These are phyloP conservation scores for Rhea pennata DNA, from an alignment of 2,113 vertebrate species.

Conservation along the genomic window DNA sequence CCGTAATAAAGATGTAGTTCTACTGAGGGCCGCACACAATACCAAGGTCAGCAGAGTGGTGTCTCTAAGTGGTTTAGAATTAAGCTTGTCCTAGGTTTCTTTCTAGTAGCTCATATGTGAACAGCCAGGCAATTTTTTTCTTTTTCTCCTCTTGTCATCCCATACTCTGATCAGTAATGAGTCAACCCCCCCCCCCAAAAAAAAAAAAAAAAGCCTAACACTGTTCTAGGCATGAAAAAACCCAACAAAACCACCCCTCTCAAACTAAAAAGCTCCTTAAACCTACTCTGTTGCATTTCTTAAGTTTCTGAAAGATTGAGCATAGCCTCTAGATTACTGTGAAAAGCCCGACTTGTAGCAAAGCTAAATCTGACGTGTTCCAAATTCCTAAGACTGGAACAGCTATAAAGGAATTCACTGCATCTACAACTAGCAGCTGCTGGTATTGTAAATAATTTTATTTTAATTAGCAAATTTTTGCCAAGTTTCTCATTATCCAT, in stretches of 20 bases:
- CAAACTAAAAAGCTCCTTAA: background rate
- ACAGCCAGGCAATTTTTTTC: background rate
- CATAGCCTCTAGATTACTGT: background rate
- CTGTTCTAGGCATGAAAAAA: background rate
- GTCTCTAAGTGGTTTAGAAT: background rate
- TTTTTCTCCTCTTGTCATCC: background rate
- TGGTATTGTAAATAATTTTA: slow-evolving; percentile 11
- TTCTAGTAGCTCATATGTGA: background rate
- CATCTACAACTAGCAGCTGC: background rate
- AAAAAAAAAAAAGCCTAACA: background rate
- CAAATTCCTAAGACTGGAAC: background rate
- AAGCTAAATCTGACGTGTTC: background rate
- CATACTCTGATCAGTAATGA: background rate
- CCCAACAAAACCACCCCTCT: no score
- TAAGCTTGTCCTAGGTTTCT: background rate
- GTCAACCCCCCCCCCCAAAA: no score
- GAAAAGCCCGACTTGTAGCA: background rate
- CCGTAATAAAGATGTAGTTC: background rate
- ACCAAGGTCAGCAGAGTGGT: slow-evolving; percentile 5
- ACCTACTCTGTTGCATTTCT: background rate
- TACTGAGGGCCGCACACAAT: background rate
- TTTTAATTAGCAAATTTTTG: slow-evolving; percentile 17
- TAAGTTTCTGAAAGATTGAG: background rate
- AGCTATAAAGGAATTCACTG: background rate
- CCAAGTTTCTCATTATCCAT: slow-evolving; percentile 15